phyloP scores from a whole-genome alignment of 2,113 vertebrate genomes.

The Falcunculus frontatus region DNA sequence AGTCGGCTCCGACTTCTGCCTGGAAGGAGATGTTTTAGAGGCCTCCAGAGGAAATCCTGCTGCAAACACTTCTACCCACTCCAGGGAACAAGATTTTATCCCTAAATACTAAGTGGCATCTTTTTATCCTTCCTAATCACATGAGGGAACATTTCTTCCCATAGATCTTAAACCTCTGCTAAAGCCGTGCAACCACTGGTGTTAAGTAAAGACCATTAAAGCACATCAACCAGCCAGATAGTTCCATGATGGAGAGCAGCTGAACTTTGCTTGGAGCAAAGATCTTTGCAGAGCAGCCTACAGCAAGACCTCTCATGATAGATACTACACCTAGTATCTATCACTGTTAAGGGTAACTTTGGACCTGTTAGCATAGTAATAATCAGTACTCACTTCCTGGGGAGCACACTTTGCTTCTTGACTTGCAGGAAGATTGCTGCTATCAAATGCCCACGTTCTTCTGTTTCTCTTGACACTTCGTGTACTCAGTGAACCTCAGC shows the following conservation, averaged over 20 bases:
- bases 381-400: not conserved
- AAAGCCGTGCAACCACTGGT: fast-evolving
- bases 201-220: not conserved
- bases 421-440: not conserved
- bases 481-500: not conserved
- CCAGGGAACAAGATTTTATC: not conserved
- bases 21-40: not conserved
- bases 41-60: not conserved
- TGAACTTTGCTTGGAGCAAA: not conserved
- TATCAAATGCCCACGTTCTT: not conserved
- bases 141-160: not conserved
- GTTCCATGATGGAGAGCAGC: not conserved
- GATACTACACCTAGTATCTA: fast-evolving
- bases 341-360: not conserved
- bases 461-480: not conserved
- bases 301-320: not conserved
- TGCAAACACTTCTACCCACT: not conserved
- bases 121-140: not conserved
- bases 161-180: not conserved
- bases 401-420: not conserved
- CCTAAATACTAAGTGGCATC: not conserved
- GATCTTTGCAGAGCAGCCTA: not conserved
- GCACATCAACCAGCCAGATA: not conserved
- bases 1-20: fast-evolving
- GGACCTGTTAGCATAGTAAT: not conserved